Percentiles rank a stretch among this genome's conserved stretches.
These are phyloP conservation scores for Elachura formosa DNA, from an alignment of 2,113 vertebrate genomes.

Conservation along the genomic window DNA sequence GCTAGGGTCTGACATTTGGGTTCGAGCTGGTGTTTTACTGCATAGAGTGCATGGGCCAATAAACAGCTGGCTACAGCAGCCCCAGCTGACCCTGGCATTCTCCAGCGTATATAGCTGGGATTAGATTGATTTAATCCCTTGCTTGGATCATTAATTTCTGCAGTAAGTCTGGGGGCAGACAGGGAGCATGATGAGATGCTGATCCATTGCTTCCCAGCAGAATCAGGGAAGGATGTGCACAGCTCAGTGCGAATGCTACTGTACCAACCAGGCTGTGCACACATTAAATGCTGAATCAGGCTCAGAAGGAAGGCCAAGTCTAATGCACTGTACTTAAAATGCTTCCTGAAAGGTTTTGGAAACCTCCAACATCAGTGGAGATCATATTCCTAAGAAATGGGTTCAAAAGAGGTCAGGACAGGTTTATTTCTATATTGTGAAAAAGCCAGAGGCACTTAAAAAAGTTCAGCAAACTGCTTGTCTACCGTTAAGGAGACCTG, in stretches of 20 bases:
- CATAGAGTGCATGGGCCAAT: not conserved
- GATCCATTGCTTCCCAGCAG: slow-evolving; percentile 5
- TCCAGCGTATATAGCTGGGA: not conserved
- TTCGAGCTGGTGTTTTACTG: not conserved
- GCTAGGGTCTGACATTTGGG: not conserved
- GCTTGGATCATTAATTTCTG: not conserved
- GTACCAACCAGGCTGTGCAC: not conserved
- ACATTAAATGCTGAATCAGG: not conserved
- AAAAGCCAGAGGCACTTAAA: not conserved
- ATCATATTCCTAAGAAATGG: not conserved
- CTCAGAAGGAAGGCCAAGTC: not conserved
- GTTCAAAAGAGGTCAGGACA: not conserved
- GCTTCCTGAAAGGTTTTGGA: not conserved
- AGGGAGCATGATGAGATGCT: not conserved
- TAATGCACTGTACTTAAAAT: not conserved
- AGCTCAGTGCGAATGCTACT: not conserved
- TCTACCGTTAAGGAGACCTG: not conserved
- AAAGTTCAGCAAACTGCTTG: not conserved
- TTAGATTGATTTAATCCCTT: not conserved
- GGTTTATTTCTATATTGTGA: not conserved
- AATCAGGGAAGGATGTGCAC: not conserved
- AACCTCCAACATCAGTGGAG: not conserved
- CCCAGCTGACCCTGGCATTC: not conserved
- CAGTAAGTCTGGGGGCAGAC: not conserved
- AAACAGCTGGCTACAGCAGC: not conserved